phyloP scores from a whole-genome alignment of 2,888 invertebrate species.

The Blomia tropicalis region DNA sequence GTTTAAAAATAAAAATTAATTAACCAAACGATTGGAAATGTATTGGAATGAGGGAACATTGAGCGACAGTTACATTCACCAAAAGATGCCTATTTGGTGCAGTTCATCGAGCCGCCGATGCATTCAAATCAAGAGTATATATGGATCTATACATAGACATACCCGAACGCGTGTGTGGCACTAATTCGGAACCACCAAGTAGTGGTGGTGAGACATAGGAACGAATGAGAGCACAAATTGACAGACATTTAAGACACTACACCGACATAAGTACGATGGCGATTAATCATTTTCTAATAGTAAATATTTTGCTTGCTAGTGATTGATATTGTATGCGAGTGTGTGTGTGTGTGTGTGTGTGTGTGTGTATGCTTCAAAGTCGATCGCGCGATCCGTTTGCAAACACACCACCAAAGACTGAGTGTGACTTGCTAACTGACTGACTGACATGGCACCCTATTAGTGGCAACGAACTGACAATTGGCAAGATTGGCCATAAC shows the following conservation, averaged over 20 bases:
- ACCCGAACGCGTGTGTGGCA: neutral
- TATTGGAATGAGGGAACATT: neutral
- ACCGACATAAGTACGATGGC: neutral
- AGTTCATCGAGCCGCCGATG: neutral
- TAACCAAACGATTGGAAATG: neutral
- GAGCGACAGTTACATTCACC: no score
- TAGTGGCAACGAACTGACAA: no score
- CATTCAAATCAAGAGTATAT: neutral
- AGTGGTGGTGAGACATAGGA: neutral
- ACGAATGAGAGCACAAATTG: conserved; percentile 10
- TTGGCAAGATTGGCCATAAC: no score
- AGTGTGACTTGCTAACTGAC: no score
- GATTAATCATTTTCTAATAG: conserved; percentile 18
- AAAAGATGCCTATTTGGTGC: neutral
- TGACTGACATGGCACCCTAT: no score
- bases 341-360: neutral
- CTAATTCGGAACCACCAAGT: neutral
- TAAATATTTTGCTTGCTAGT: conserved; percentile 12
- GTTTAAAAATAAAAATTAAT: neutral
- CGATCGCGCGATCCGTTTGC: no score
- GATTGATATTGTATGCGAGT: conserved; percentile 4
- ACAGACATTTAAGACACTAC: conserved; percentile 14
- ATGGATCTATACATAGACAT: neutral
- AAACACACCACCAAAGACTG: no score
- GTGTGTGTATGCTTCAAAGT: no score